phyloP scores from a whole-genome alignment of 92 coral and sea anemone genomes.

The Heliopora coerulea region DNA sequence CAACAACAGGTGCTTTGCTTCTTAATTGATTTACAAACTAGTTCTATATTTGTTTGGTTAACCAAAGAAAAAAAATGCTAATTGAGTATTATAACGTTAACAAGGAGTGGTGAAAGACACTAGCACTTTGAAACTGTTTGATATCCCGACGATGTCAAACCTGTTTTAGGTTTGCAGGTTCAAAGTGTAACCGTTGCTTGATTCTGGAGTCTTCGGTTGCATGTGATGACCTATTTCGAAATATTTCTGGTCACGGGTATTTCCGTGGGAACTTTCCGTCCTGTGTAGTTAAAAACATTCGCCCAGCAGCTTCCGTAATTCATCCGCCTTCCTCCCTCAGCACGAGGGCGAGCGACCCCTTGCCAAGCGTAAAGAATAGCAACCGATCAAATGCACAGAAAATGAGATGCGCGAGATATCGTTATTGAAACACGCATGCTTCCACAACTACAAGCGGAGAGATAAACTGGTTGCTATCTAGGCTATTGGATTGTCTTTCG shows the following conservation, averaged over 20 bases:
- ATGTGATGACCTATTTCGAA: neutral
- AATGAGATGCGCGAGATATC: conserved; percentile 19
- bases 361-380: conserved; percentile 16
- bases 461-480: neutral
- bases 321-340: conserved; percentile 1
- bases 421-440: conserved; percentile 7
- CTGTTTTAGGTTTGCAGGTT: neutral
- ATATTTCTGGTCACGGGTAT: neutral
- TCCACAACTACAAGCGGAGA: conserved; percentile 6
- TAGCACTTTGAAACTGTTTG: neutral
- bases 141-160: neutral
- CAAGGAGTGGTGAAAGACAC: neutral
- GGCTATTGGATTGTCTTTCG: neutral
- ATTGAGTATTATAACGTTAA: neutral
- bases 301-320: neutral
- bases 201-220: too few relatives aligned
- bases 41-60: neutral
- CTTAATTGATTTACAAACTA: neutral
- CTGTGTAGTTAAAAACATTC: conserved; percentile 17
- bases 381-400: neutral
- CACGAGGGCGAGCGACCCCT: conserved; percentile 5
- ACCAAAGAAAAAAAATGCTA: neutral
- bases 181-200: neutral
- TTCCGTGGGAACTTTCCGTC: conserved; percentile 21
- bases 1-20: neutral